Evolutionary conservation across 2,888 invertebrate genomes (phyloP), one percentile per base, ranked within the genome.

Genomic region (Agonopterix alstromeriana): DNA sequence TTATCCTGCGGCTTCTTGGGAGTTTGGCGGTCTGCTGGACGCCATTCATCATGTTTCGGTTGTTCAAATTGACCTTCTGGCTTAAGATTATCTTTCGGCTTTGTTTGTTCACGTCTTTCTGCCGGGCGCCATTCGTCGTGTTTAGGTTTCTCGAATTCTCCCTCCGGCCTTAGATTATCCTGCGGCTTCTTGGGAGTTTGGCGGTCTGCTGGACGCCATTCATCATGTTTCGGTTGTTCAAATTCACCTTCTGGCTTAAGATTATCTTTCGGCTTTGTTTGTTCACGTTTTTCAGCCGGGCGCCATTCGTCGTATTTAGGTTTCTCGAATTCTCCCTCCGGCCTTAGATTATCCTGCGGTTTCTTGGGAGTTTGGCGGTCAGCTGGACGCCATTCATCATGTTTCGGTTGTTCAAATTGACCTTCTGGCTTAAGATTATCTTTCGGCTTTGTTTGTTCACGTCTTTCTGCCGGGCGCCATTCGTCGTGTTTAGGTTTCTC

Each of bases 381-480:
- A 10, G 75, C 86, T 8, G 86, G 83, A n/a, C 55, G 56, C 70
- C 74, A 90, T 67, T 70, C 68, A 35, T 78, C 76, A 27, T 75
- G 72, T 42, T 65, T 54, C 7, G 73, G 76, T 43, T 68, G 61
- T 48, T 77, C 75, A 53, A 90, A 90, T 8, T 89, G 78, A 1
- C 81, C 90, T 61, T 91, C 90, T 0, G 90, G 86, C 47, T 63
- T 73, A 0, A 91, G 60, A 57, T 91, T 91, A 53, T 86, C 89
- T 49, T 85, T 71, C 5, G 91, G 92, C 35, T 74, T 81, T 7
- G 68, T 78, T 17, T 73, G 83, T 8, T 70, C 65, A 0, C 85
- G 85, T 43, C 87, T 59, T 49, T 87, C 87, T 12, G 70, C 80
- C 1, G 82, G 80, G 0, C 61, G 76, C 65, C 74, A 77, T 50